These are phyloP conservation scores for Phoronis australis DNA, from an alignment of 2,888 invertebrate species.

Conservation along the genomic window DNA sequence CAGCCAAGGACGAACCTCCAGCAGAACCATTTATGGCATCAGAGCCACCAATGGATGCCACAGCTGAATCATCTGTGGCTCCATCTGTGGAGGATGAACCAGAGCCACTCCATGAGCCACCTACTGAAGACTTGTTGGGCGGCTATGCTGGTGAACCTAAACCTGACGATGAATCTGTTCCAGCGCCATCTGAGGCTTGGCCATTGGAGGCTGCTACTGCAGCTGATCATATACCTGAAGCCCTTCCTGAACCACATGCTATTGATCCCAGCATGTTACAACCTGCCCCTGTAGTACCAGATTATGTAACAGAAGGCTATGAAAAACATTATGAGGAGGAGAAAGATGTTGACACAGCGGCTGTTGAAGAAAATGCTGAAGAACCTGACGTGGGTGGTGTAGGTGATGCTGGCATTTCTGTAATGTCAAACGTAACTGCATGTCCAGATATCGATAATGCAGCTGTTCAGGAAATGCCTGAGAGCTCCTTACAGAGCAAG, in stretches of 20 bases:
- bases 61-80: not conserved
- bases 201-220: no score
- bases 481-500: not conserved
- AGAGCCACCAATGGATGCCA: not conserved
- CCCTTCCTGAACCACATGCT: no score
- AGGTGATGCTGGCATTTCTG: no score
- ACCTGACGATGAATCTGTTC: not conserved
- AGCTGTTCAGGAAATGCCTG: not conserved
- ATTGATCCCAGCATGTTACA: no score
- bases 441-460: not conserved
- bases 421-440: no score
- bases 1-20: conserved; percentile 16
- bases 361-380: conserved; percentile 3
- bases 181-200: not conserved
- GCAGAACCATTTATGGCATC: conserved; percentile 7
- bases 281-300: not conserved
- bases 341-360: conserved; percentile 20
- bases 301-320: not conserved
- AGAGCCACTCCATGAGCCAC: not conserved
- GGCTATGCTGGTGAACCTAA: not conserved
- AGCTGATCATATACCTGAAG: no score
- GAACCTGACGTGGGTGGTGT: no score
- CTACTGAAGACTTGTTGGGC: no score
- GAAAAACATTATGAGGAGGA: no score
- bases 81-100: not conserved